These are phyloP conservation scores for Morelia viridis DNA, from an alignment of 2,797 vertebrate species.

Conservation along the genomic window DNA sequence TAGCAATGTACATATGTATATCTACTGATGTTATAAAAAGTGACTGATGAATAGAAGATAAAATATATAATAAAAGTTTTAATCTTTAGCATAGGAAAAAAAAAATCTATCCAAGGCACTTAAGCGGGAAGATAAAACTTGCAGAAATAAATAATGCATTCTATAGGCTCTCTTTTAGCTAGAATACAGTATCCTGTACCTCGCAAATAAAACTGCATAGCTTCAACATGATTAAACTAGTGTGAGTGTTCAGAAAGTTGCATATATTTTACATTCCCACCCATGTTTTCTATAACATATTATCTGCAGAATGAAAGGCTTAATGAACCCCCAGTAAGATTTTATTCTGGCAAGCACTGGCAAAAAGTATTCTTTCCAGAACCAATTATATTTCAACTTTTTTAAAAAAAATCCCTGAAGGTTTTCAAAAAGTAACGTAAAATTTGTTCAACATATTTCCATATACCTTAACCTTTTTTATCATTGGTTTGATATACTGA, in stretches of 20 bases:
- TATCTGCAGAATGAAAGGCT: background rate
- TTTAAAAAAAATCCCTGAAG: background rate
- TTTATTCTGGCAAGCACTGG: background rate
- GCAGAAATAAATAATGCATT: background rate
- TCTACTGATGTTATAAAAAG: background rate
- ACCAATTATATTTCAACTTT: background rate
- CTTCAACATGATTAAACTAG: background rate
- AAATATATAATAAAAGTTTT: background rate
- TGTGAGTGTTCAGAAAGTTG: background rate
- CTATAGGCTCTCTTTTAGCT: background rate
- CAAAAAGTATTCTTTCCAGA: background rate
- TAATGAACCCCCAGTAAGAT: background rate
- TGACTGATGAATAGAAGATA: background rate
- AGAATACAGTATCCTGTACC: background rate
- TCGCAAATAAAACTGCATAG: background rate
- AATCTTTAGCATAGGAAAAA: background rate
- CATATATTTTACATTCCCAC: background rate
- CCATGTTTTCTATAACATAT: background rate
- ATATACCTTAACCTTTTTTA: background rate
- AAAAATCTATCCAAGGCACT: background rate
- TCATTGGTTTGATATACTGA: slow-evolving; percentile 27
- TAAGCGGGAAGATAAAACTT: background rate
- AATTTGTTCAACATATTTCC: slow-evolving; percentile 6
- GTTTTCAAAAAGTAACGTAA: slow-evolving; percentile 11
- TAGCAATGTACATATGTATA: background rate